phyloP scores from a whole-genome alignment of 2,888 invertebrate genomes.

The Incurvaria masculella region DNA sequence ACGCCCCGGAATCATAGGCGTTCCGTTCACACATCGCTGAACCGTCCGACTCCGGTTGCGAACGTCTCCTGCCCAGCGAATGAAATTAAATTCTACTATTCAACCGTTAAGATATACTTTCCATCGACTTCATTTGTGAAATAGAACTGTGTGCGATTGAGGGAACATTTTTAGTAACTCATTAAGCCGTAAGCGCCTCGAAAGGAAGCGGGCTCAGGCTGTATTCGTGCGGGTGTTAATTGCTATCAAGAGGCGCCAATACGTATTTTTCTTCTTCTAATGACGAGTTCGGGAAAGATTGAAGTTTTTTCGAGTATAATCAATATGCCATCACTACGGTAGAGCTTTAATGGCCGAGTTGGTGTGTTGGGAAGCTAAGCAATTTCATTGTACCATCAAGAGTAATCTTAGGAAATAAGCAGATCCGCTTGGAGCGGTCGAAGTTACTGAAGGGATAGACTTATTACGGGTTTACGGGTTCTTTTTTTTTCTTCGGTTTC shows the following conservation, averaged over 20 bases:
- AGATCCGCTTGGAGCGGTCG: too few species aligned
- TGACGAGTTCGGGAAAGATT: conserved; percentile 49
- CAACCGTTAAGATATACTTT: background rate
- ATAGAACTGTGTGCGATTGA: too few species aligned
- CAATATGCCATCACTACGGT: conserved; percentile 46
- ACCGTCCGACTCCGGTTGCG: conserved; percentile 16
- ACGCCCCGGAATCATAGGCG: conserved; percentile 23
- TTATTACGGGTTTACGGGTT: too few species aligned
- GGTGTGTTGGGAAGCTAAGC: too few species aligned
- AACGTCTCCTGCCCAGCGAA: background rate
- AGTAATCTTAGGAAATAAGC: too few species aligned
- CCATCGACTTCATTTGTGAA: background rate
- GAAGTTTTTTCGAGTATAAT: conserved; percentile 52
- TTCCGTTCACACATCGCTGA: conserved; percentile 43
- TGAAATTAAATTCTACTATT: background rate
- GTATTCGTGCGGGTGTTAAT: conserved; percentile 54
- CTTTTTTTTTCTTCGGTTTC: too few species aligned
- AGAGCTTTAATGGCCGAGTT: too few species aligned
- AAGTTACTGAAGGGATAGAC: too few species aligned
- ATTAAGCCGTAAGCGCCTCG: conserved; percentile 35
- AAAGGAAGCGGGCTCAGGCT: conserved; percentile 40
- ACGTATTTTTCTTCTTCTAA: conserved; percentile 49
- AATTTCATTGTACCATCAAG: too few species aligned
- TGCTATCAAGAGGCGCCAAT: conserved; percentile 52
- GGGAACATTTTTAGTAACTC: conserved; percentile 22